A percentile compares a stretch with the other conserved stretches of the same genome.
Evolutionary conservation across 2,113 vertebrate genomes (phyloP).

Genomic region (Mormyrus lacerda): DNA sequence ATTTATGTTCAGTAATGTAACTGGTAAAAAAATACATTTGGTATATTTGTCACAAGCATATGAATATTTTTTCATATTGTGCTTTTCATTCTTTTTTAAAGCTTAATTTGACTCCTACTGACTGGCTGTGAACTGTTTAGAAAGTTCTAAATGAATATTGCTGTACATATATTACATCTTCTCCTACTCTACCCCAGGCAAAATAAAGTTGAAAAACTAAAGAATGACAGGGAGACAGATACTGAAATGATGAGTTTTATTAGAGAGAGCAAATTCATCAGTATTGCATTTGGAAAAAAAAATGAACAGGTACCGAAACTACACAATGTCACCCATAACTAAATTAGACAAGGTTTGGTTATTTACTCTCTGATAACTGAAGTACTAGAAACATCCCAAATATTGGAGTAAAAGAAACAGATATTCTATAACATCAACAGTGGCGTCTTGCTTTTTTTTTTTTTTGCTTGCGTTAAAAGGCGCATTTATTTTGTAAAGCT

Average conservation of each 20-base stretch:
- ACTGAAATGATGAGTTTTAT: slow-evolving; percentile 67
- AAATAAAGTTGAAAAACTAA: slow-evolving; percentile 12
- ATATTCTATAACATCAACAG: slow-evolving; percentile 54
- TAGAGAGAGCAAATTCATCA: slow-evolving; percentile 65
- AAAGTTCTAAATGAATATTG: neutral
- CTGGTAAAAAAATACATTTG: neutral
- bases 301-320: slow-evolving; percentile 49
- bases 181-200: neutral
- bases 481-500: slow-evolving; percentile 50
- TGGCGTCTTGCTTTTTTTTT: slow-evolving; percentile 57
- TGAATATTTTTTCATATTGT: neutral
- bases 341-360: slow-evolving; percentile 27
- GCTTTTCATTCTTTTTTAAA: neutral
- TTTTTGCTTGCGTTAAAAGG: slow-evolving; percentile 56
- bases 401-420: slow-evolving; percentile 49
- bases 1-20: neutral
- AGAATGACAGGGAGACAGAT: slow-evolving; percentile 5
- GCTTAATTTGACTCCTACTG: neutral
- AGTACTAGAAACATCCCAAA: slow-evolving; percentile 41
- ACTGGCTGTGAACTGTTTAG: neutral
- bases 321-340: slow-evolving; percentile 43
- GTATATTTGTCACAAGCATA: neutral
- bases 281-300: slow-evolving; percentile 66
- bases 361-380: slow-evolving; percentile 3
- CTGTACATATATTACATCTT: too few species aligned